These are phyloP conservation scores for Phoxinus dragarum DNA, from an alignment of 2,797 vertebrate species.

Conservation along the genomic window DNA sequence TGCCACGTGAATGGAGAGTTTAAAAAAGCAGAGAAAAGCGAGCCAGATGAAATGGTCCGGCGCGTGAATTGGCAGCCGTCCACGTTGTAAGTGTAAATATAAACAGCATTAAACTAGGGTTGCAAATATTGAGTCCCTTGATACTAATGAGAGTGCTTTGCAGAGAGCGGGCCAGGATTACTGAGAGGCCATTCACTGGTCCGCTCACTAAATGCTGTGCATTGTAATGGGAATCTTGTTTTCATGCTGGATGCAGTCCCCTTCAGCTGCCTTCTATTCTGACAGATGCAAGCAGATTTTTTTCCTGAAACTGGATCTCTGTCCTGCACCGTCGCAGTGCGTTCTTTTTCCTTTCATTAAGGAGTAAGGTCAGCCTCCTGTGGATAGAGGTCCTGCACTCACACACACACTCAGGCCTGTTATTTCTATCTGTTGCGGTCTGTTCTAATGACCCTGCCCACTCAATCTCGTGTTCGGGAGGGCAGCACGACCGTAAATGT, in stretches of 20 bases:
- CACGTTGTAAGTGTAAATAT: constrained; percentile 56
- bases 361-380: constrained; percentile 70
- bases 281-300: constrained; percentile 84
- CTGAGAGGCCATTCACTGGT: constrained; percentile 68
- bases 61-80: constrained; percentile 45
- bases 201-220: constrained; percentile 75
- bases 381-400: constrained; percentile 66
- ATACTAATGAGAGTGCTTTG: constrained; percentile 57
- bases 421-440: constrained; percentile 66
- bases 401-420: constrained; percentile 37
- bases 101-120: constrained; percentile 59
- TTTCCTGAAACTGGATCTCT: constrained; percentile 74
- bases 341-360: constrained; percentile 76
- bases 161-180: constrained; percentile 32
- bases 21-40: constrained; percentile 14
- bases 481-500: constrained; percentile 65
- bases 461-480: constrained; percentile 54
- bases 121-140: constrained; percentile 59
- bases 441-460: constrained; percentile 65
- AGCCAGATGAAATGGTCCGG: constrained; percentile 48
- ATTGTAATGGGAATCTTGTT: constrained; percentile 78
- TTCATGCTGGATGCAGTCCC: constrained; percentile 81
- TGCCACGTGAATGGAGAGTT: constrained; percentile 46
- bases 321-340: constrained; percentile 52
- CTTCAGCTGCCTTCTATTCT: constrained; percentile 83